Evolutionary conservation across 2,888 invertebrate genomes (phyloP), one percentile per base, ranked within the genome.

Genomic region (Heteromurus nitidus): DNA sequence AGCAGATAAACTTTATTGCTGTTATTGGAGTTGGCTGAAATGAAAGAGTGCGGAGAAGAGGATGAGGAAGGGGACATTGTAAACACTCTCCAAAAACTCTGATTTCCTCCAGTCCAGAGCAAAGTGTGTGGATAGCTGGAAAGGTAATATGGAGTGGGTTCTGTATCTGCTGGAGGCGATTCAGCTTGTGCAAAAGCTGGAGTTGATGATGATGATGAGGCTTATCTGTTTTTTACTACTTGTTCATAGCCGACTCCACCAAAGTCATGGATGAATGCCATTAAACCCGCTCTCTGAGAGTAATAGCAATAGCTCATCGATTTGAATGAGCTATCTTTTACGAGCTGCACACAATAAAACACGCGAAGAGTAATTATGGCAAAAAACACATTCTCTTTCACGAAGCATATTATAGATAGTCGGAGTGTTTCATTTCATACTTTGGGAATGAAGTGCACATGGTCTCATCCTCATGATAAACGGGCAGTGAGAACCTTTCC

Each of bases 361-460:
- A 65, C 28, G n/a, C n/a, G n/a, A n/a, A 28, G 47, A 65, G 79
- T 80, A 80, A 80, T 80, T 80, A 80, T 72, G 72, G n/a, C 53
- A 72, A 53, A 36, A 53, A 30, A 16, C n/a, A 18, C 30, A 50
- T 69, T 60, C 26, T 64, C 31, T 64, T 44, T n/a, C 16, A 28
- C 9, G 18, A 7, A 13, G 42, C 9, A 22, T 70, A 58, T 13
- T 9, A 36, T 30, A 68, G 28, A 67, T 20, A 50, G 1, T 20
- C 28, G 44, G 67, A 67, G 26, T 50, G n/a, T 31, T 22, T 53
- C 22, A 53, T 22, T 18, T 22, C 53, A 1, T 53, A 2, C 1
- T 53, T 7, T 18, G n/a, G 50, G 7, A 50, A 36, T 36, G 36
- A 7, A 36, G 9, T 7, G 7, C 36, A 9, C 36, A 36, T 36